Base-by-base conservation (phyloP, 2,888 invertebrate genomes). In the Protodeltote pygarga region DNA sequence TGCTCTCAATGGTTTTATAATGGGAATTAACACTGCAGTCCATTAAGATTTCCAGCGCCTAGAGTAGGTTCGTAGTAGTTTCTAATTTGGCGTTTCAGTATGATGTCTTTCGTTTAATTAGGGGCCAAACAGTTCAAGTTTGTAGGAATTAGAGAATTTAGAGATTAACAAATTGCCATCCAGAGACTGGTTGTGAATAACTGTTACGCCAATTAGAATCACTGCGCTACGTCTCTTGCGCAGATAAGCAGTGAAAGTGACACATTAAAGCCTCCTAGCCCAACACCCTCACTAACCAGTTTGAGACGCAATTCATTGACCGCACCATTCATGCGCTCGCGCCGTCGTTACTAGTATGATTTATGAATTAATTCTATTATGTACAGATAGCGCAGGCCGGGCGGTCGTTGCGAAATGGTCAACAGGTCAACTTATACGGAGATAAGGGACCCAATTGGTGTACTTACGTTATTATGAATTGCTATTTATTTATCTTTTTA, bases 331-430 rank as follows among this genome's bases (percentile, higher is more conserved):
- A 65, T 64, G 34, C 50, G 40, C 35, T 45, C n/a, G n/a, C n/a
- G n/a, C n/a, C n/a, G n/a, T n/a, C n/a, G n/a, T n/a, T 53, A 51
- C 52, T 31, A 45, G 40, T 39, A 60, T 75, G 74, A 75, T 75
- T 71, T 75, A 75, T 75, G 74, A 69, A 73, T 73, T 69, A 71
- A 73, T 69, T 52, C 64, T 52, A 65, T 70, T 69, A 70, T 73
- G 25, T 25, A 42, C 49, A n/a, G 53, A 54, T 53, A 39, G 24
- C 23, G 31, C 32, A 16, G 32, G n/a, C 11, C 32, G 19, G 11
- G 24, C 34, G 24, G 47, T 15, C 41, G 41, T 66, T 66, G 60
- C 57, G 54, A 63, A 70, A 63, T 38, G 39, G 70, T 67, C 51
- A 49, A 67, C 27, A 45, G 67, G 67, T 60, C 70, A 63, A 50